phyloP scores from a whole-genome alignment of 2,113 vertebrate genomes.

The Panurus biarmicus region DNA sequence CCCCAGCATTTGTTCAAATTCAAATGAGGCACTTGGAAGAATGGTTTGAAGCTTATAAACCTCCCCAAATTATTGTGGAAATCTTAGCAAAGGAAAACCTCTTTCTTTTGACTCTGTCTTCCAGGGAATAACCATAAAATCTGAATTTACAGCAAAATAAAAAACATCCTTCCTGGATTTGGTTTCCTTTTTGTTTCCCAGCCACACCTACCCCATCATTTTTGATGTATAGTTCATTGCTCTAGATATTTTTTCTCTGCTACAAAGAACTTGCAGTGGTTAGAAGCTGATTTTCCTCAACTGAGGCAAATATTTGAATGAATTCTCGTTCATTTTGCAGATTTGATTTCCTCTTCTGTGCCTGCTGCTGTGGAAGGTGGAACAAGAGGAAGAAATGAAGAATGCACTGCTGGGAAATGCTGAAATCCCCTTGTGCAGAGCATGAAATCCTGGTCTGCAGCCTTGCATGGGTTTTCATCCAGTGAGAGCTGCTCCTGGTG shows the following conservation, averaged over 20 bases:
- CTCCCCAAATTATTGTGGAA: not conserved
- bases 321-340: slow-evolving; percentile 20
- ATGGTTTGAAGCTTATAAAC: not conserved
- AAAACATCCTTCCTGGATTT: accelerated
- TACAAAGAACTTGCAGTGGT: not conserved
- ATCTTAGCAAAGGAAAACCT: not conserved
- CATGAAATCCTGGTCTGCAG: not conserved
- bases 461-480: not conserved
- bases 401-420: not conserved
- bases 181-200: not conserved
- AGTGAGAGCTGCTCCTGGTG: not conserved
- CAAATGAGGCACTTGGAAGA: not conserved
- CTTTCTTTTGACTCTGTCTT: not conserved
- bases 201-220: not conserved
- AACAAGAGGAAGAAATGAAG: slow-evolving; percentile 37
- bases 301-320: not conserved
- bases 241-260: not conserved
- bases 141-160: not conserved
- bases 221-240: not conserved
- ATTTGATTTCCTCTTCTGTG: slow-evolving; percentile 40
- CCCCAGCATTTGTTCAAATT: not conserved
- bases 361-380: slow-evolving; percentile 30
- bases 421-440: not conserved
- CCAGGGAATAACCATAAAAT: not conserved
- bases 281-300: not conserved